Evolutionary conservation across 2,888 invertebrate species (phyloP), one percentile per base, ranked within the genome.

Genomic region (Trachelus stipa): DNA sequence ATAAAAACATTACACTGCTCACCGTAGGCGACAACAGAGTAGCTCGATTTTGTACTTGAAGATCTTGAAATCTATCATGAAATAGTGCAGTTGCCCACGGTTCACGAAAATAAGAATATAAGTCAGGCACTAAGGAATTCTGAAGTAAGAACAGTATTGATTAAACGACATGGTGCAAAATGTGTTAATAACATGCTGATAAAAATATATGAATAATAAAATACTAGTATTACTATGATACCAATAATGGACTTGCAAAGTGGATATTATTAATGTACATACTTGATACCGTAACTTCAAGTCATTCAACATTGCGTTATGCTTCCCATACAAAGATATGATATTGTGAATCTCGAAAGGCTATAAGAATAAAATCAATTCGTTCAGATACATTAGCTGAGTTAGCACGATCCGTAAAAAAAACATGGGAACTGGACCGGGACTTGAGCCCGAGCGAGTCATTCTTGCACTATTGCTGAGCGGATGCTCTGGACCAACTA

Each of bases 301-400:
- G 85, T 95, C 94, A 90, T 96, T 95, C 80, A 96, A 92, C 85
- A 95, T 91, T 34, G 93, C 93, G 85, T 96, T 96, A 88, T 97
- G 96, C 83, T 95, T 94, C 0, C 96, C 96, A 89, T 95, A 96
- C 68, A 97, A 88, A 80, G 93, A 92, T 0, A 93, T 90, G 30
- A 96, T 85, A 80, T 95, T 94, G 68, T 93, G 93, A 0, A 92
- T 87, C 12, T 94, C 92, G 82, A 96, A 94, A 1, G 91, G 88
- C 94, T 94, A 81, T 73, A 90, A 81, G 74, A 69, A 37, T n/a
- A 12, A 68, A 35, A 76, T 40, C 15, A 34, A 12, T 12, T 37
- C 37, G 73, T 30, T 9, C 23, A 23, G 23, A 23, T 56, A 23
- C 23, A 56, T 56, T 56, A 56, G 15, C 12, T 37, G 3, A 1